Percentiles rank a stretch among this genome's conserved stretches.
Conservation (phyloP, 2,797 vertebrate species). For the Rhinoraja longicauda region DNA sequence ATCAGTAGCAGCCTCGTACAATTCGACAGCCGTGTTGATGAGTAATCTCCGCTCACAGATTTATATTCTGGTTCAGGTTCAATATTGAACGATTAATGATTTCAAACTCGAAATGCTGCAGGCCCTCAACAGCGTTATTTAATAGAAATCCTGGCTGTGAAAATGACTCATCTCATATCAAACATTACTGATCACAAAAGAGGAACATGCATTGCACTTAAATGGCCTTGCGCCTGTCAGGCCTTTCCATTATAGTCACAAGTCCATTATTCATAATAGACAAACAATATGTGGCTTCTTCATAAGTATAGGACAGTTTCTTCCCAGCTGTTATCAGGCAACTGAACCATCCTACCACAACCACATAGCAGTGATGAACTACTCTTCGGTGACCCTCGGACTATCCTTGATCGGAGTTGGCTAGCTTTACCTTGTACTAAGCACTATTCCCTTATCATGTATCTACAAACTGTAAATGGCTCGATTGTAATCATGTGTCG, state of each 20-base stretch:
- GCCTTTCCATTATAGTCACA: not conserved
- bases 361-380: no score
- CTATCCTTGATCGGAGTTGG: no score
- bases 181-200: not conserved
- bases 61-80: not conserved
- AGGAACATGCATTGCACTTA: not conserved
- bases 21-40: not conserved
- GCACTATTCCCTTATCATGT: no score
- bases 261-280: conserved; percentile 13
- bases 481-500: no score
- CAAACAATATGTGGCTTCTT: not conserved
- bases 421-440: no score
- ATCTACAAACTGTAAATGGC: no score
- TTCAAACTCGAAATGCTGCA: not conserved
- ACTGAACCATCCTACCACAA: no score
- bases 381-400: no score
- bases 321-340: no score
- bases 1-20: not conserved
- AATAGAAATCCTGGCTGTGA: not conserved
- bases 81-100: not conserved
- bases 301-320: no score
- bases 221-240: not conserved
- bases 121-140: not conserved
- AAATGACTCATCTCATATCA: not conserved
- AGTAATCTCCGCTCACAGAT: not conserved